These are phyloP conservation scores for Ellobium chinense DNA, from an alignment of 2,888 invertebrate genomes.

Conservation along the genomic window DNA sequence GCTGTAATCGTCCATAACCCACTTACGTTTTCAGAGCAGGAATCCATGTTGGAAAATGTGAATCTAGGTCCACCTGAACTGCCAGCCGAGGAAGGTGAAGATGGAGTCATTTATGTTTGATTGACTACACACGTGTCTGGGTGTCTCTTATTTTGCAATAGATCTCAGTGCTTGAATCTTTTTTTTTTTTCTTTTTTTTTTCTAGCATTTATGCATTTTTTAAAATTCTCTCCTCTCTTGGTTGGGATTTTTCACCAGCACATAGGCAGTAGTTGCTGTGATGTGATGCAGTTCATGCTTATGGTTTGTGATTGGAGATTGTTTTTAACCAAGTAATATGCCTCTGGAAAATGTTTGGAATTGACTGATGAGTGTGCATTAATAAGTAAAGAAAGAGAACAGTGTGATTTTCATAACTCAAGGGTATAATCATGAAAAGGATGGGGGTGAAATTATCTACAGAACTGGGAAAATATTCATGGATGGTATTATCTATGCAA, in stretches of 20 bases:
- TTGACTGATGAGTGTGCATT: too few relatives aligned
- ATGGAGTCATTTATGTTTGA: conserved; percentile 35
- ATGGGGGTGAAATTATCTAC: too few relatives aligned
- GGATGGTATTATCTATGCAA: too few relatives aligned
- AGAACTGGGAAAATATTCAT: too few relatives aligned
- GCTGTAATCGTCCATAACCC: not conserved
- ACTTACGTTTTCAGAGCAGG: conserved; percentile 46
- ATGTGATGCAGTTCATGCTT: not conserved
- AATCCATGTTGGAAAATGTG: conserved; percentile 42
- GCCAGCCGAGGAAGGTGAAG: conserved; percentile 40
- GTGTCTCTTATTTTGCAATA: not conserved
- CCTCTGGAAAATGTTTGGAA: too few relatives aligned
- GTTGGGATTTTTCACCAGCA: conserved; percentile 4
- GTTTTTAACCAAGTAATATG: too few relatives aligned
- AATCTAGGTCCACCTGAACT: conserved; percentile 41
- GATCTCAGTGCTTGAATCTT: not conserved
- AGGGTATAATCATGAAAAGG: too few relatives aligned
- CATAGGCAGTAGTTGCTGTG: conserved; percentile 5
- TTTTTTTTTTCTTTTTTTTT: conserved; percentile 26
- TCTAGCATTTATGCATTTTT: not conserved
- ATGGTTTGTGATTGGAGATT: too few relatives aligned
- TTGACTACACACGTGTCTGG: conserved; percentile 10
- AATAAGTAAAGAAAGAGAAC: too few relatives aligned
- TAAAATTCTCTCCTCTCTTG: not conserved
- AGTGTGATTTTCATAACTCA: too few relatives aligned